phyloP scores from a whole-genome alignment of 2,888 invertebrate genomes.

The Noctua pronuba region DNA sequence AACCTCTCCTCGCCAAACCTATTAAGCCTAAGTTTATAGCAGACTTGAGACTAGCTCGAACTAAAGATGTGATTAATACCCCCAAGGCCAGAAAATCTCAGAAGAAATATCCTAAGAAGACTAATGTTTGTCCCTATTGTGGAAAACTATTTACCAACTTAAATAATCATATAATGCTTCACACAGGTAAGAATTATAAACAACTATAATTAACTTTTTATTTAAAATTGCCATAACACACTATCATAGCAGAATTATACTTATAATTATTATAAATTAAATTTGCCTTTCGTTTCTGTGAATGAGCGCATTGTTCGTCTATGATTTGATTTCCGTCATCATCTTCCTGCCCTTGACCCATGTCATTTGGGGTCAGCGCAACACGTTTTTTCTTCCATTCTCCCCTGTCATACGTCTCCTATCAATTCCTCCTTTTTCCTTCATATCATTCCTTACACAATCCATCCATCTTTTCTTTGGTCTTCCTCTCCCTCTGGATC shows the following conservation, averaged over 20 bases:
- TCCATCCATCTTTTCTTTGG: too few relatives aligned
- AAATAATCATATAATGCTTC: conserved; percentile 73
- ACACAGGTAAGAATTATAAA: conserved; percentile 71
- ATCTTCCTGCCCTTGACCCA: too few relatives aligned
- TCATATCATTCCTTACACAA: too few relatives aligned
- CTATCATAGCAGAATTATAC: background rate
- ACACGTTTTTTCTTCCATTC: too few relatives aligned
- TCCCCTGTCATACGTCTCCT: too few relatives aligned
- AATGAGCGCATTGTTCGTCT: background rate
- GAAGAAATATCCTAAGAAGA: conserved; percentile 28
- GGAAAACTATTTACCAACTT: conserved; percentile 73
- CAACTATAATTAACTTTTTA: background rate
- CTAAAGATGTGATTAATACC: conserved; percentile 19
- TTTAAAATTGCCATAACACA: background rate
- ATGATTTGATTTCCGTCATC: background rate
- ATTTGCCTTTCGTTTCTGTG: background rate
- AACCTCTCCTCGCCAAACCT: conserved; percentile 42
- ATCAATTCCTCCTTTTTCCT: too few relatives aligned
- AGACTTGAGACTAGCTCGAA: conserved; percentile 70
- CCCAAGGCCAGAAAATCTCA: conserved; percentile 16
- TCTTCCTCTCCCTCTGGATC: too few relatives aligned
- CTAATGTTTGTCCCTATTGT: conserved; percentile 78
- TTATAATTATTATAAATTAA: background rate
- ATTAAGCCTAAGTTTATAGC: conserved; percentile 76
- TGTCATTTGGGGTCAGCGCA: too few relatives aligned